phyloP scores from a whole-genome alignment of 2,113 vertebrate species.

The Heliornis fulica region DNA sequence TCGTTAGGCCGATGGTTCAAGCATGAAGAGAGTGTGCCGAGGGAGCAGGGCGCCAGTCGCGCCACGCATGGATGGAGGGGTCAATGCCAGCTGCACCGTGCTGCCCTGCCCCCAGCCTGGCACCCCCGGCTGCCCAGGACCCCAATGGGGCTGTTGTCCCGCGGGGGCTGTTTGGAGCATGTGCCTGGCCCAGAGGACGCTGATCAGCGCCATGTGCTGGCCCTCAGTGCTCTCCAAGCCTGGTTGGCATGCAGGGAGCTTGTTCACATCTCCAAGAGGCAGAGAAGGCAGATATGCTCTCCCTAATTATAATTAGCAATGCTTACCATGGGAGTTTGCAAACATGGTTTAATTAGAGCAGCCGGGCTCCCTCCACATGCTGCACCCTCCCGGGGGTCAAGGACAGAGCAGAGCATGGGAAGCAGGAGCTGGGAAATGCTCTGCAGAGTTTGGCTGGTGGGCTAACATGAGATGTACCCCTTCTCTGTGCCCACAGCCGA shows the following conservation, averaged over 20 bases:
- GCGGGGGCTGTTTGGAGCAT: neutral
- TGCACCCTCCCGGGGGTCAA: neutral
- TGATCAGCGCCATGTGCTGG: neutral
- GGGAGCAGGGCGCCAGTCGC: neutral
- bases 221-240: neutral
- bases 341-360: slow-evolving; percentile 58
- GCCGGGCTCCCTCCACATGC: neutral
- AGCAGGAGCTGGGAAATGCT: neutral
- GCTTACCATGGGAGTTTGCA: slow-evolving; percentile 56
- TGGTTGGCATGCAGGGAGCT: neutral
- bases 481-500: neutral
- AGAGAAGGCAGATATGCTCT: slow-evolving; percentile 10
- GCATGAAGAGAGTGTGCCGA: neutral
- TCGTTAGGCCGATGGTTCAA: slow-evolving; percentile 36
- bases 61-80: neutral
- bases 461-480: neutral
- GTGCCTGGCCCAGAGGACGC: neutral
- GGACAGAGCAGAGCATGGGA: neutral
- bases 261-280: neutral
- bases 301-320: slow-evolving; percentile 53
- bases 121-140: accelerated
- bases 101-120: neutral
- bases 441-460: neutral
- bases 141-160: accelerated
- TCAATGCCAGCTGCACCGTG: accelerated